Conservation (phyloP, 2,113 vertebrate genomes). For the Rattus rattus region DNA sequence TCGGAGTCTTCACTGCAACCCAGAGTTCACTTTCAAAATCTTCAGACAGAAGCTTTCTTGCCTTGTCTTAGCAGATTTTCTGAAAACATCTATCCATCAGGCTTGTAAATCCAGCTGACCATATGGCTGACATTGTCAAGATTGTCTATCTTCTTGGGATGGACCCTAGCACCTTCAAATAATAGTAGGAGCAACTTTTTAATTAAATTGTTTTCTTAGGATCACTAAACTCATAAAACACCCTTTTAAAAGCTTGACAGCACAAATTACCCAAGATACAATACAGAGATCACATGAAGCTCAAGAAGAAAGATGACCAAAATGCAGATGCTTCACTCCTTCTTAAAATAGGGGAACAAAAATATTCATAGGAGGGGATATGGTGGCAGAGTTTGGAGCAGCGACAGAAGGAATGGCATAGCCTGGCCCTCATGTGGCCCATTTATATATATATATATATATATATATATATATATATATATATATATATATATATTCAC, state of each 20-base stretch:
- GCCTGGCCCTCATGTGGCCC: too few species aligned
- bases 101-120: neutral
- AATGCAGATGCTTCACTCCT: too few species aligned
- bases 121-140: neutral
- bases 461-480: too few species aligned
- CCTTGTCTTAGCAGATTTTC: neutral
- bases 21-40: neutral
- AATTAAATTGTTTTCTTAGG: neutral
- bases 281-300: too few species aligned
- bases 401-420: too few species aligned
- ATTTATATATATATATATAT: too few species aligned
- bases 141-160: neutral
- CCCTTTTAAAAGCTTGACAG: neutral
- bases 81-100: neutral
- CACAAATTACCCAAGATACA: too few species aligned
- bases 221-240: neutral
- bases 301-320: too few species aligned
- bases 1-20: neutral
- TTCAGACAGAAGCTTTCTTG: neutral
- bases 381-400: too few species aligned
- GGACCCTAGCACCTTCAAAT: neutral
- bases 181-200: neutral
- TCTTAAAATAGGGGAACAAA: too few species aligned
- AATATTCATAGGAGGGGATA: too few species aligned
- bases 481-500: too few species aligned